These are phyloP conservation scores for Zalophus californianus DNA, from an alignment of 2,797 vertebrate genomes.

Conservation along the genomic window DNA sequence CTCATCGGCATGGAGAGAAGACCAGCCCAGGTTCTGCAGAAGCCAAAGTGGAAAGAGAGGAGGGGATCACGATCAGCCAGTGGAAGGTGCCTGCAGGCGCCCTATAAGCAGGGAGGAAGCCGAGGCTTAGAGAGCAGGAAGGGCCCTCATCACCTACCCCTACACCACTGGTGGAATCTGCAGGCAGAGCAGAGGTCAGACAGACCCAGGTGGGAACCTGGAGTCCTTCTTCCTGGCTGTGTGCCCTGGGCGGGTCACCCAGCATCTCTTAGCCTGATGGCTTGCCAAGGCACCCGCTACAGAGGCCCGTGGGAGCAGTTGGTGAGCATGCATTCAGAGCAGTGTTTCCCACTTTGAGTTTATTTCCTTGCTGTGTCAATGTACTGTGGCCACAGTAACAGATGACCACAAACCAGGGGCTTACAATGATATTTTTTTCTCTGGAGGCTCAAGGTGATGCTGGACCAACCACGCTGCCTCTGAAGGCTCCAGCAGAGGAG, in stretches of 20 bases:
- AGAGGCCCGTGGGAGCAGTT: background rate
- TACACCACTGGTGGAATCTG: rapidly evolving
- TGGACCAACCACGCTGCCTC: rapidly evolving
- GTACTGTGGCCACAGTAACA: background rate
- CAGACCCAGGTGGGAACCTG: rapidly evolving
- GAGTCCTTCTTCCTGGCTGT: background rate
- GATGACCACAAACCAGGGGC: rapidly evolving
- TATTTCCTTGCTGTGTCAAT: rapidly evolving
- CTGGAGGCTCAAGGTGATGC: background rate
- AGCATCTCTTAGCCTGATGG: background rate
- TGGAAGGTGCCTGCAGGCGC: background rate
- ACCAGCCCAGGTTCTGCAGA: background rate
- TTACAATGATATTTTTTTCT: rapidly evolving
- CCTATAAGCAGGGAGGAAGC: background rate
- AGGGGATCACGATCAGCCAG: rapidly evolving
- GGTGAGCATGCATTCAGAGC: background rate
- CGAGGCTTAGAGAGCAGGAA: background rate
- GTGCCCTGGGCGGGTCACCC: background rate
- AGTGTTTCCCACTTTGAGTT: no score
- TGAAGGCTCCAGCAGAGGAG: rapidly evolving
- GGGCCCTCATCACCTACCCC: background rate
- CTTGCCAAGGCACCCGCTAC: rapidly evolving
- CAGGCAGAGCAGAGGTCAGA: background rate
- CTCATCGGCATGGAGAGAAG: background rate
- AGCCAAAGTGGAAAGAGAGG: background rate